Percentiles rank a stretch among this genome's conserved stretches.
phyloP scores from a whole-genome alignment of 2,797 vertebrate species.

The Notoglanidium macrostoma region DNA sequence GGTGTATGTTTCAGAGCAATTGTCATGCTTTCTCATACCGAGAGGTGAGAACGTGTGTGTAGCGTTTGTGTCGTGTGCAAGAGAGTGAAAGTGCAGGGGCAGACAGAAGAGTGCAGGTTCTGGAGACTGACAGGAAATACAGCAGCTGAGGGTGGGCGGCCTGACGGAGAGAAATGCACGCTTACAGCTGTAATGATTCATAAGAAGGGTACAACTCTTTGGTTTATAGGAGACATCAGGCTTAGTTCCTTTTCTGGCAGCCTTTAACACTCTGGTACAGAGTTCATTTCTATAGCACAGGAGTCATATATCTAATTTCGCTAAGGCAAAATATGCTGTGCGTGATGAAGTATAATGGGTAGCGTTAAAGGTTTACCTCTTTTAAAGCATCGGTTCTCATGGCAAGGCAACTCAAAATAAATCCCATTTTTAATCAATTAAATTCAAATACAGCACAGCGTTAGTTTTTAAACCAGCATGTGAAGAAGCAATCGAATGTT shows the following conservation, averaged over 20 bases:
- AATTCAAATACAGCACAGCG: neutral
- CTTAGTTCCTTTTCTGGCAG: neutral
- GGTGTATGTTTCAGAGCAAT: neutral
- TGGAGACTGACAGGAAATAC: slow-evolving; percentile 53
- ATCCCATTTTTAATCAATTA: neutral
- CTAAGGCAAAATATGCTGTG: neutral
- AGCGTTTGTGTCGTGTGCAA: slow-evolving; percentile 27
- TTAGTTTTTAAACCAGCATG: neutral
- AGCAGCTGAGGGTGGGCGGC: slow-evolving; percentile 45
- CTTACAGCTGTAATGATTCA: slow-evolving; percentile 18
- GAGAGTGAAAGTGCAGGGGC: slow-evolving; percentile 51
- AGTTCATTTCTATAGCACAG: neutral
- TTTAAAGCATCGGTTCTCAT: neutral
- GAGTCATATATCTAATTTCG: neutral
- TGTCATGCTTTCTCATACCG: neutral
- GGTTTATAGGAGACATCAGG: neutral
- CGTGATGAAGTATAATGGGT: neutral
- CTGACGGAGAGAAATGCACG: slow-evolving; percentile 29
- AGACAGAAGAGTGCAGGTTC: slow-evolving; percentile 44
- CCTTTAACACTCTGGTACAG: neutral
- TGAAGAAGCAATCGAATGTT: neutral
- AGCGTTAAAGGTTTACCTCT: neutral
- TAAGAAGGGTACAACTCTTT: slow-evolving; percentile 7
- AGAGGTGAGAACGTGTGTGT: slow-evolving; percentile 9
- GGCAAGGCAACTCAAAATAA: neutral